A percentile compares a stretch with the other conserved stretches of the same genome.
These are phyloP conservation scores for Emberiza fucata DNA, from an alignment of 2,113 vertebrate genomes.

Conservation along the genomic window DNA sequence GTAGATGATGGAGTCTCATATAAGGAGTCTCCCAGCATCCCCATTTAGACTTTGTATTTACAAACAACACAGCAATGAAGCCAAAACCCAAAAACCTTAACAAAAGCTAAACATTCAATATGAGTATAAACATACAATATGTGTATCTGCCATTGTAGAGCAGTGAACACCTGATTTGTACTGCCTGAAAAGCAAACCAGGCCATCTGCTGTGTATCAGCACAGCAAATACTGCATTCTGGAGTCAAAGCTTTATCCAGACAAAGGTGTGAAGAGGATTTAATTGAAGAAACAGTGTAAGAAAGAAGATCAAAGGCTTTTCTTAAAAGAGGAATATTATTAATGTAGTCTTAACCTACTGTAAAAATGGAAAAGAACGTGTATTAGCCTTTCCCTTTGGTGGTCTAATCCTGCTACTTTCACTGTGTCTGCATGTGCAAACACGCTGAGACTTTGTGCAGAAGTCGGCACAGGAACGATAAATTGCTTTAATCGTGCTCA, in stretches of 20 bases:
- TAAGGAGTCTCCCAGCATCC: neutral
- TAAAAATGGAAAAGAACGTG: neutral
- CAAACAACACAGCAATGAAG: neutral
- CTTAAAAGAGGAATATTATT: neutral
- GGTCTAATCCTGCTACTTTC: neutral
- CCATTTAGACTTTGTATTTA: neutral
- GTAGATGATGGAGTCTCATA: neutral
- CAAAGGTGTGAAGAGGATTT: slow-evolving; percentile 1
- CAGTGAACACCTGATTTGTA: neutral
- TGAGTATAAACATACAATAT: neutral
- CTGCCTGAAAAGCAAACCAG: neutral
- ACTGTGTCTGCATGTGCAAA: neutral
- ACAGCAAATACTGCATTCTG: neutral
- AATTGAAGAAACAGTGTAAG: neutral
- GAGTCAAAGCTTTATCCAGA: neutral
- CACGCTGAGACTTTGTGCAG: neutral
- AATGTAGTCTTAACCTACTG: neutral
- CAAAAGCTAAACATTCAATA: neutral
- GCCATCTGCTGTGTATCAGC: neutral
- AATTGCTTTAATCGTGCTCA: neutral
- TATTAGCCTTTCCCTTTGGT: neutral
- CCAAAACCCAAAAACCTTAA: neutral
- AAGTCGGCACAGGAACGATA: fast-evolving
- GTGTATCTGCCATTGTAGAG: neutral
- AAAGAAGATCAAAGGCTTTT: neutral